Evolutionary conservation across 1,140 invertebrate species (phyloP), one percentile per base, ranked within the genome.

Genomic region (Dufourea novaeangliae): DNA sequence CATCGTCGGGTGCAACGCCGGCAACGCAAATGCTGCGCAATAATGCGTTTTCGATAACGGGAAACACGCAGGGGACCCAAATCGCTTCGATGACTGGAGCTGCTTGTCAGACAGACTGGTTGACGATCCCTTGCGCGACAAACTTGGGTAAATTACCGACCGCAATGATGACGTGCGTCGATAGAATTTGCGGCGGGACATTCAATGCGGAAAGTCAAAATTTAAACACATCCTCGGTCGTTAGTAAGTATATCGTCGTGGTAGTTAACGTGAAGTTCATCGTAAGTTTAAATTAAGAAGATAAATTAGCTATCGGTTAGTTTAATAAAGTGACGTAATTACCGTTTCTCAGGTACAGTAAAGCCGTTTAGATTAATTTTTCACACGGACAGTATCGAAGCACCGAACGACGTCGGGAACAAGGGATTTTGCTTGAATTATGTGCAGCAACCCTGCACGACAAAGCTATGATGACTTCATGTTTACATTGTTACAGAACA

Each of bases 361-460:
- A 95, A 96, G 82, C 96, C 96, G 0, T 97, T 97, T 78, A 93
- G 96, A n/a, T 87, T 97, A 3, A 94, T 94, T 78, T 96, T 96
- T 80, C 96, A 97, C 79, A 95, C 96, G 0, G 96, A 97, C 88
- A 94, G 94, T 39, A 93, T 95, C 0, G 96, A 97, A 89, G 94
- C 95, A 0, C 96, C 95, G 0, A 94, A 93, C 4, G 96, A 97
- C 81, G 90, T 94, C 0, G 95, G 94, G 57, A 97, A 97, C 88
- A 93, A 95, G 79, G 97, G 97, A 3, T 97, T 97, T 86, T 97
- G 96, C 80, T 88, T 97, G 1, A 96, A 96, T 87, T 97, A 96
- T 82, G 94, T 97, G 4, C 97, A 97, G 90, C 96, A 97, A 86
- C 96, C 96, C 0, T 97, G 97, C 85, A 96, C 95, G 54, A 95